These are phyloP conservation scores for Watsonalla cultraria DNA, from an alignment of 2,888 invertebrate species.

Conservation along the genomic window DNA sequence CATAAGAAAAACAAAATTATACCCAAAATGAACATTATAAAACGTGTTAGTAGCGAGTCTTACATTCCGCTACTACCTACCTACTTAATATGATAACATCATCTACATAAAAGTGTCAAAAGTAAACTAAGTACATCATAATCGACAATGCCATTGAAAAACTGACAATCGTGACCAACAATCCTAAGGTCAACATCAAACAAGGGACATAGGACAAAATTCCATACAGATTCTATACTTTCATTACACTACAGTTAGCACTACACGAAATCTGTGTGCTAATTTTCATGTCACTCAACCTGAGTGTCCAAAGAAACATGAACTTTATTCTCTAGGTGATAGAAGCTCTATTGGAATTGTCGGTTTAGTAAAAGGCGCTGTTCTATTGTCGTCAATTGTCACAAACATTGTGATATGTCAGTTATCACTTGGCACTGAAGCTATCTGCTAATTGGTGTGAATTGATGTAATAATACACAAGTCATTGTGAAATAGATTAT, in stretches of 20 bases:
- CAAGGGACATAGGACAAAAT: slow-evolving; percentile 51
- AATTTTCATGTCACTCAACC: slow-evolving; percentile 17
- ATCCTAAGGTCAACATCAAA: slow-evolving; percentile 29
- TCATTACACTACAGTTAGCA: slow-evolving; percentile 31
- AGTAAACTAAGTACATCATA: slow-evolving; percentile 12
- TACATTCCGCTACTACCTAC: too few species aligned
- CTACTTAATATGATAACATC: background rate
- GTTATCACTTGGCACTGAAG: slow-evolving; percentile 35
- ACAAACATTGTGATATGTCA: slow-evolving; percentile 42
- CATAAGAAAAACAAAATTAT: too few species aligned
- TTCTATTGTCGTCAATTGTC: slow-evolving; percentile 42
- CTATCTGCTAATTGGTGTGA: slow-evolving; percentile 25
- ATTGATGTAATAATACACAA: slow-evolving; percentile 23
- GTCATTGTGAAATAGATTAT: slow-evolving; percentile 25
- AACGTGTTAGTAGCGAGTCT: too few species aligned
- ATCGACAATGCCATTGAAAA: slow-evolving; percentile 16
- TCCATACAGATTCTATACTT: slow-evolving; percentile 20
- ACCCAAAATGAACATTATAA: too few species aligned
- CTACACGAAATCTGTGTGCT: slow-evolving; percentile 37
- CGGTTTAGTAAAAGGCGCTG: background rate
- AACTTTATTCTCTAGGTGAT: background rate
- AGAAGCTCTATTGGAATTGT: background rate
- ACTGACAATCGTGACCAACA: slow-evolving; percentile 39
- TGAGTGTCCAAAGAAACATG: slow-evolving; percentile 6
- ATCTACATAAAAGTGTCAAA: background rate